Evolutionary conservation across 2,113 vertebrate genomes (phyloP), one percentile per base, ranked within the genome.

Genomic region (Menidia beryllina): DNA sequence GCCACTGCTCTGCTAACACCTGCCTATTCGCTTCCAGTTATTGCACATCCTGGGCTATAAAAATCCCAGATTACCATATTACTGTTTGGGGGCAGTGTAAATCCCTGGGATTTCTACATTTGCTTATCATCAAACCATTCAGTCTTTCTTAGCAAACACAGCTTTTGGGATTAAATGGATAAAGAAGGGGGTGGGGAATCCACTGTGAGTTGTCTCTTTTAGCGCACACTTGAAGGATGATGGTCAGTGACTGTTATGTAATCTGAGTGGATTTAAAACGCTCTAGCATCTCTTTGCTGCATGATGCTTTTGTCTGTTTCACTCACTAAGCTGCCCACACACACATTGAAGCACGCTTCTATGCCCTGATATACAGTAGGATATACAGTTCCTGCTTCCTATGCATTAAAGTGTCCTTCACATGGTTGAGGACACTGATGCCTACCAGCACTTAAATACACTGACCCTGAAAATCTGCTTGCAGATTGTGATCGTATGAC

Each of bases 61-160:
- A 83, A 62, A 78, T 70, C 60, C 41, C 81, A 87, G 91, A 91
- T 92, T 88, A 88, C 75, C 73, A 64, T 69, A 59, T 60, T 69
- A 88, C 84, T 69, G 67, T 89, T 72, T 83, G 60, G 58, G 72
- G 75, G 60, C 77, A 77, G 89, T 72, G 79, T 83, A 91, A 91
- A 91, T 92, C 90, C 87, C 82, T 54, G 69, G 83, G 72, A 77
- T 83, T 88, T 90, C 87, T 87, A 79, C 80, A 84, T 91, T 85
- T 79, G 75, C 78, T 83, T 62, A 77, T 75, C 68, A 69, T 68
- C 77, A 73, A 81, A 63, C 77, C 76, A 77, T 83, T 82, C 72
- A 75, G 72, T 81, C 66, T 73, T 82, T 64, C 53, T 67, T 52
- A 61, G 47, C 47, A 36, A 86, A 79, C 59, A 80, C 57, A 73